These are phyloP conservation scores for Styela plicata DNA, from an alignment of 23 tunicate genomes.

Conservation along the genomic window DNA sequence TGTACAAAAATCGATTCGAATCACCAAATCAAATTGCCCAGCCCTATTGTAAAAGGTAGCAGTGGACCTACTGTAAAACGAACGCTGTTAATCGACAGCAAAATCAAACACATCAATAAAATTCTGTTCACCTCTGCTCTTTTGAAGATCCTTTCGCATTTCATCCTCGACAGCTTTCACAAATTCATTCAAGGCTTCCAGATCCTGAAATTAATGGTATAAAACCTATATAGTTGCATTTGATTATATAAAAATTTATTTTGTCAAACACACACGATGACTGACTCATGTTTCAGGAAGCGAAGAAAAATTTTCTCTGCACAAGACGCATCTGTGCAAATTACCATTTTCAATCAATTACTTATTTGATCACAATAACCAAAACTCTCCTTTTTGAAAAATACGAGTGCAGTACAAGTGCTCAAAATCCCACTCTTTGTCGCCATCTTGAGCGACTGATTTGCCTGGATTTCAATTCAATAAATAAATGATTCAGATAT, in stretches of 20 bases:
- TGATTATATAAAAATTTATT: too few species aligned
- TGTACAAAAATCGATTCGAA: too few species aligned
- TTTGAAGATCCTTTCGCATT: not conserved
- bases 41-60: too few species aligned
- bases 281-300: too few species aligned
- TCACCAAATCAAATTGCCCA: too few species aligned
- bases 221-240: not conserved
- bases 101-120: too few species aligned
- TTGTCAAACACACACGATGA: not conserved
- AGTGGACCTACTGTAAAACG: too few species aligned
- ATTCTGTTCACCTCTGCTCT: not conserved
- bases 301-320: too few species aligned
- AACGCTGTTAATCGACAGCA: not conserved
- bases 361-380: not conserved
- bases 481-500: not conserved
- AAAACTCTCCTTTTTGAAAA: not conserved
- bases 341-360: not conserved
- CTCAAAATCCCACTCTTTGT: too few species aligned
- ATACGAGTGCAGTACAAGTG: too few species aligned
- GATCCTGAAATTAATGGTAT: not conserved
- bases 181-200: not conserved
- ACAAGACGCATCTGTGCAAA: too few species aligned
- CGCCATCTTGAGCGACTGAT: too few species aligned
- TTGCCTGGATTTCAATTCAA: not conserved
- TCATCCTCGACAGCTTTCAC: not conserved